phyloP scores from a whole-genome alignment of 2,113 vertebrate genomes.

The Lophochroa leadbeateri region DNA sequence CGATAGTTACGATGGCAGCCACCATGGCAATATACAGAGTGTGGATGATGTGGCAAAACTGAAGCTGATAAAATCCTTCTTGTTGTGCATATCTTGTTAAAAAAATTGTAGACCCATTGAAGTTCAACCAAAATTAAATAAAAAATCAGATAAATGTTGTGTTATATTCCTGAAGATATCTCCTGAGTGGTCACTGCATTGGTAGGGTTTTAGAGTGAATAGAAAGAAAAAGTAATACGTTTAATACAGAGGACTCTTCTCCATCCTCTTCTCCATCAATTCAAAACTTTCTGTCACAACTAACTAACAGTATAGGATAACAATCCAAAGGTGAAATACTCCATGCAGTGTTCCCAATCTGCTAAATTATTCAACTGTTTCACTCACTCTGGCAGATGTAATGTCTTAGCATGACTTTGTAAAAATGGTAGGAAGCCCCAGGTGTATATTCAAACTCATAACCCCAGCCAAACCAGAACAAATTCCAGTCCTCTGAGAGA shows the following conservation, averaged over 20 bases:
- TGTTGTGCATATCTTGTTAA: background rate
- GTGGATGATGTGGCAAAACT: background rate
- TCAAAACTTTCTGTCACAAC: background rate
- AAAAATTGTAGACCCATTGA: background rate
- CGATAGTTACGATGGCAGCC: background rate
- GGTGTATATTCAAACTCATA: background rate
- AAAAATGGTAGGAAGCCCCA: background rate
- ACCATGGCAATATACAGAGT: background rate
- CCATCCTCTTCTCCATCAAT: background rate
- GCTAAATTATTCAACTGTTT: background rate
- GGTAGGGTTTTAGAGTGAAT: background rate
- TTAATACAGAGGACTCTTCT: background rate
- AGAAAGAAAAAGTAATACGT: background rate
- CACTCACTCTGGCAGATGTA: background rate
- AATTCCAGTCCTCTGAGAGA: background rate
- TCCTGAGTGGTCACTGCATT: background rate
- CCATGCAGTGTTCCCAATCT: background rate
- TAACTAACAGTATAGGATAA: background rate
- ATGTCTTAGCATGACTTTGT: background rate
- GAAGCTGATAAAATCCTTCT: background rate
- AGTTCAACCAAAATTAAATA: background rate
- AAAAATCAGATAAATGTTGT: background rate
- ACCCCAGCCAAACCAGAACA: background rate
- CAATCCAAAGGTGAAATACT: background rate
- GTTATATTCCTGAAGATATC: background rate